Percentiles rank a stretch among this genome's conserved stretches.
Evolutionary conservation across 2,113 vertebrate genomes (phyloP).

Genomic region (Falco punctatus): DNA sequence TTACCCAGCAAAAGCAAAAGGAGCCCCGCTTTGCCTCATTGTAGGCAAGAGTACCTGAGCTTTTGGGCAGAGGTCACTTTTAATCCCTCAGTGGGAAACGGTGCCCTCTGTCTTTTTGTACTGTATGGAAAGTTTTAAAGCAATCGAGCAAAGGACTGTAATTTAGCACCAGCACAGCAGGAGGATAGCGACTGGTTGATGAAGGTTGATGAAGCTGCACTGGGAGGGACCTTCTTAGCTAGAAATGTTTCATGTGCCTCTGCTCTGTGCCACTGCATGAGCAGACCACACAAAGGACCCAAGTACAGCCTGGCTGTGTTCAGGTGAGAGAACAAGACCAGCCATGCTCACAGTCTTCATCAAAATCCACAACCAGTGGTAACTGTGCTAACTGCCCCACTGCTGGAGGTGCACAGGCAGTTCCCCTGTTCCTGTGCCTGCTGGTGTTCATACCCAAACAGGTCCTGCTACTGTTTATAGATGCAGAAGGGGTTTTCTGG

Average conservation of each 20-base stretch:
- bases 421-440: background rate
- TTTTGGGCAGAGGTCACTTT: background rate
- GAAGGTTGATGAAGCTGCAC: slow-evolving; percentile 6
- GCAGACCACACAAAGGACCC: background rate
- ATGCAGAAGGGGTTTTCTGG: background rate
- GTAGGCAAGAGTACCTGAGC: background rate
- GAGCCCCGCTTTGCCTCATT: background rate
- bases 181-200: background rate
- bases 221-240: background rate
- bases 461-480: background rate
- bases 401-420: background rate
- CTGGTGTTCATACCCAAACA: background rate
- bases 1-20: background rate
- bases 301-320: background rate
- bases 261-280: background rate
- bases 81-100: background rate
- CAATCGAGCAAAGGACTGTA: background rate
- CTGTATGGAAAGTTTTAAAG: background rate
- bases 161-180: slow-evolving; percentile 27
- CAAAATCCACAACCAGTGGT: background rate
- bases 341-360: background rate
- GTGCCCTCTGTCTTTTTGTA: background rate
- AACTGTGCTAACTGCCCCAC: background rate
- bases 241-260: background rate
- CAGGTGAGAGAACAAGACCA: background rate